phyloP scores from a whole-genome alignment of 1,140 invertebrate species.

The Archivesica marissinica region DNA sequence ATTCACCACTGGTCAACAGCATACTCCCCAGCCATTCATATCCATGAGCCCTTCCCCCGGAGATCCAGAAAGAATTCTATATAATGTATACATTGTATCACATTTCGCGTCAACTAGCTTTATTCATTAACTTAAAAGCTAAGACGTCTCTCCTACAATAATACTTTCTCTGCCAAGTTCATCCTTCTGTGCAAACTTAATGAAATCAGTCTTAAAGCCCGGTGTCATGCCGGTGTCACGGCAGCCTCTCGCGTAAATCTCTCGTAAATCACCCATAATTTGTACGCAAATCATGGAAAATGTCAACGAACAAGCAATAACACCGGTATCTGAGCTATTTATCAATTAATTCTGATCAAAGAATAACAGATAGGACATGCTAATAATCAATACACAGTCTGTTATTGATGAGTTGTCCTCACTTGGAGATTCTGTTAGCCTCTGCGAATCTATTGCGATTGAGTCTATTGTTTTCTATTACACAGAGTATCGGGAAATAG shows the following conservation, averaged over 20 bases:
- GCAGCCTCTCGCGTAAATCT: background rate
- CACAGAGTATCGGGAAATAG: too few relatives aligned
- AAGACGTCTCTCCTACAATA: background rate
- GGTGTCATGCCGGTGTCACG: background rate
- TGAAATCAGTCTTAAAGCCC: background rate
- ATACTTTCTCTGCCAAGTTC: background rate
- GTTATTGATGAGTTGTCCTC: too few relatives aligned
- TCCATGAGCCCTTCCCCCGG: too few relatives aligned
- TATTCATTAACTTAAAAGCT: constrained; percentile 16
- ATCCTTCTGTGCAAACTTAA: background rate
- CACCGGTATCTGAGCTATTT: constrained; percentile 4
- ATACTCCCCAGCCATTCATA: too few relatives aligned
- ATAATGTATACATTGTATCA: too few relatives aligned
- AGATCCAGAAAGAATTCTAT: too few relatives aligned
- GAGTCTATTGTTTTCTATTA: background rate
- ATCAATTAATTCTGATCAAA: constrained; percentile 35
- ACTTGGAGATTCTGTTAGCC: too few relatives aligned
- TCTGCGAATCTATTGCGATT: too few relatives aligned
- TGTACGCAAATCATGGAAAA: background rate
- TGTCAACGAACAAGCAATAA: constrained; percentile 6
- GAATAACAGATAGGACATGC: background rate
- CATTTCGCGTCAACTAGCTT: too few relatives aligned
- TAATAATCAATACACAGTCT: background rate
- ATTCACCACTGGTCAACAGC: too few relatives aligned
- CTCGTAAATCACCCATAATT: constrained; percentile 10